Percentiles rank a stretch among this genome's conserved stretches.
These are phyloP conservation scores for Grammomys dolichurus DNA, from an alignment of 2,113 vertebrate species.

Conservation along the genomic window DNA sequence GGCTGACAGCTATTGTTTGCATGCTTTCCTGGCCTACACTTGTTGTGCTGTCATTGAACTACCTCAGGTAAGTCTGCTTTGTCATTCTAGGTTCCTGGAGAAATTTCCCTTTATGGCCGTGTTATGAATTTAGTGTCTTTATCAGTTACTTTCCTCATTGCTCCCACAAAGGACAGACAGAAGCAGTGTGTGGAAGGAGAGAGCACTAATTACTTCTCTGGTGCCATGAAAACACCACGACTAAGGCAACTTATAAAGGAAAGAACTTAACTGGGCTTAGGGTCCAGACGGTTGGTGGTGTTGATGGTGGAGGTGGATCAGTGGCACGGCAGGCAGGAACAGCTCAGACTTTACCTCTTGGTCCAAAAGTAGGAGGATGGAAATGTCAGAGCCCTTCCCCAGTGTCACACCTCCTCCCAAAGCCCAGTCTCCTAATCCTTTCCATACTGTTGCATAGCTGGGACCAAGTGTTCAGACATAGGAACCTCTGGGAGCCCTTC, in stretches of 20 bases:
- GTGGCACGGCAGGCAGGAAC: neutral
- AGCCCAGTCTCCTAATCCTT: neutral
- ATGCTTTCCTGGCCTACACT: neutral
- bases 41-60: neutral
- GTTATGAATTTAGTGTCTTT: neutral
- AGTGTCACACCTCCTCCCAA: neutral
- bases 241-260: neutral
- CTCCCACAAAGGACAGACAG: neutral
- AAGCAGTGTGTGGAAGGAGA: neutral
- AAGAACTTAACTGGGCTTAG: neutral
- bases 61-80: constrained; percentile 42
- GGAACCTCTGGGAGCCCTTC: neutral
- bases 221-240: neutral
- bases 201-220: neutral
- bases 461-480: neutral
- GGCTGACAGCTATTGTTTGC: neutral
- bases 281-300: no score
- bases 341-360: neutral
- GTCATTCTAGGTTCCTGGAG: constrained; percentile 22
- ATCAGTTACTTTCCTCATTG: neutral
- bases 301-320: neutral
- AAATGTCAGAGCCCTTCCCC: neutral
- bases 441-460: neutral
- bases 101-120: neutral
- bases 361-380: neutral